Percentiles rank a stretch among this genome's conserved stretches.
phyloP scores from a whole-genome alignment of 2,888 invertebrate species.

The Caenorhabditis japonica region DNA sequence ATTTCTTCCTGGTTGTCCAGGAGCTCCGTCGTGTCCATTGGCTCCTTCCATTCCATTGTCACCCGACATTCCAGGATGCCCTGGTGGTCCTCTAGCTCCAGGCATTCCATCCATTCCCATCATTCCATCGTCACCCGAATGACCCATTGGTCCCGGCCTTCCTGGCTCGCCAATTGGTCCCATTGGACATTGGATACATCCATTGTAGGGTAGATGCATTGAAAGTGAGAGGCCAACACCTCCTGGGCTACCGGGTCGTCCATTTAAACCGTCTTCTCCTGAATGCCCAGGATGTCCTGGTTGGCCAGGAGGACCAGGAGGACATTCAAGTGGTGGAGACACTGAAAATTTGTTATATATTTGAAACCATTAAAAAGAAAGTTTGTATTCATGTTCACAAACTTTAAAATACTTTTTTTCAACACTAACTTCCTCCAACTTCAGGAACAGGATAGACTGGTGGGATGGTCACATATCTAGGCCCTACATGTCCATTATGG shows the following conservation, averaged over 20 bases:
- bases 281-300: conserved; percentile 38
- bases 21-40: conserved; percentile 24
- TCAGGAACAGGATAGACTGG: conserved; percentile 30
- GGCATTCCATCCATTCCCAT: conserved; percentile 34
- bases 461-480: conserved; percentile 34
- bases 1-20: conserved; percentile 40
- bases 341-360: conserved; percentile 19
- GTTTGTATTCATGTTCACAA: no score
- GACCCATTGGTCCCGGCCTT: conserved; percentile 29
- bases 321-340: conserved; percentile 19
- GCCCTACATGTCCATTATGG: no score
- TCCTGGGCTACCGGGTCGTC: conserved; percentile 40
- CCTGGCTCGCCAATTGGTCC: conserved; percentile 37
- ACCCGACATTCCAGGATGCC: conserved; percentile 29
- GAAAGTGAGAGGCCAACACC: conserved; percentile 31
- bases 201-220: conserved; percentile 44
- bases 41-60: conserved; percentile 26
- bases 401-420: no score
- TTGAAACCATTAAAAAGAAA: no score
- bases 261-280: conserved; percentile 39
- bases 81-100: conserved; percentile 23
- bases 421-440: conserved; percentile 34
- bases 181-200: conserved; percentile 46
- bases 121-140: conserved; percentile 18
- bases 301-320: conserved; percentile 36